These are phyloP conservation scores for Amiota minor DNA, from an alignment of 2,888 invertebrate genomes.

Conservation along the genomic window DNA sequence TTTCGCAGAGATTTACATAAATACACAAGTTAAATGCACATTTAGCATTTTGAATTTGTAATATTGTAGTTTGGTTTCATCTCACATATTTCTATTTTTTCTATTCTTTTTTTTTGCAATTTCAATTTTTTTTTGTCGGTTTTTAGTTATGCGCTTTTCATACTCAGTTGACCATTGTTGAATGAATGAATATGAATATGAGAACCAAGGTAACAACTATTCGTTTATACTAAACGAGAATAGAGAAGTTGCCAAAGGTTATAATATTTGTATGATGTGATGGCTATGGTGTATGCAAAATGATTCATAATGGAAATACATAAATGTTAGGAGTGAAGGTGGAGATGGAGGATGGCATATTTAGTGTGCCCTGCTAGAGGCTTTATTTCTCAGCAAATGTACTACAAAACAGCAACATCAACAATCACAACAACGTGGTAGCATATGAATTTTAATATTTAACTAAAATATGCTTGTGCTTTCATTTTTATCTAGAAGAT, in stretches of 20 bases:
- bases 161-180: slow-evolving; percentile 1
- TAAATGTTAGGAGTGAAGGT: background rate
- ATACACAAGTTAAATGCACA: slow-evolving; percentile 69
- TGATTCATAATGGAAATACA: slow-evolving; percentile 55
- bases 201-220: background rate
- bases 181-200: background rate
- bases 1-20: slow-evolving; percentile 69
- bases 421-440: slow-evolving; percentile 57
- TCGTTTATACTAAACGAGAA: background rate
- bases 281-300: background rate
- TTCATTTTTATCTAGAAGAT: background rate
- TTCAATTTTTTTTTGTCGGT: background rate
- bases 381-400: too few relatives aligned
- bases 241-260: slow-evolving; percentile 8
- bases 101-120: background rate
- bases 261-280: background rate
- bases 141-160: slow-evolving; percentile 18
- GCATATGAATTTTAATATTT: slow-evolving; percentile 66
- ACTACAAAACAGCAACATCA: too few relatives aligned
- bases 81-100: slow-evolving; percentile 8
- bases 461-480: slow-evolving; percentile 38
- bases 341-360: too few relatives aligned
- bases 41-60: slow-evolving; percentile 70
- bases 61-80: slow-evolving; percentile 49
- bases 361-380: too few relatives aligned